Evolutionary conservation across 2,113 vertebrate genomes (phyloP).

Genomic region (Hypocryptadius cinnamomeus): DNA sequence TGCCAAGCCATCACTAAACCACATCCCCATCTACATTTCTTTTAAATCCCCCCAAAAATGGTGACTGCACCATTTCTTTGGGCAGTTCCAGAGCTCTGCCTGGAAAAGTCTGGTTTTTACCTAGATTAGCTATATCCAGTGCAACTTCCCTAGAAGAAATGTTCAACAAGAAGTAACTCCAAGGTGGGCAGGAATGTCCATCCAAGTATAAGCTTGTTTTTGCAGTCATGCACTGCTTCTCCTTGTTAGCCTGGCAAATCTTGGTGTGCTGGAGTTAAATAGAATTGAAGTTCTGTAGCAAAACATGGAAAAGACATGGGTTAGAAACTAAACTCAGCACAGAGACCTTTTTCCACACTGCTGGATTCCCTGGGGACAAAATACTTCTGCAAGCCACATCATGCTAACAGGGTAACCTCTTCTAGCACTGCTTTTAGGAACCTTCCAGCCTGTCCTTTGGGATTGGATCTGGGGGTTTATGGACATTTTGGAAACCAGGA

Average conservation of each 20-base stretch:
- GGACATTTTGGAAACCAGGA: not conserved
- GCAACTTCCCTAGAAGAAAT: not conserved
- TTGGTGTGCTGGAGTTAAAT: not conserved
- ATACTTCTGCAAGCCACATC: not conserved
- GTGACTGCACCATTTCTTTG: not conserved
- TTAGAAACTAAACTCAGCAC: not conserved
- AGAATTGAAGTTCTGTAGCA: not conserved
- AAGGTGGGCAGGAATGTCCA: not conserved
- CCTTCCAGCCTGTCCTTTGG: not conserved
- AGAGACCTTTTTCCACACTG: not conserved
- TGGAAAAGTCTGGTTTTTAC: not conserved
- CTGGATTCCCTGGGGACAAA: not conserved
- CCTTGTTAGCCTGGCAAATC: accelerated
- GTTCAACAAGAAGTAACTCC: not conserved
- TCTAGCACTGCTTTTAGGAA: not conserved
- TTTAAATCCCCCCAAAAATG: not conserved
- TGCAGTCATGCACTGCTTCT: not conserved
- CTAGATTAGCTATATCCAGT: not conserved
- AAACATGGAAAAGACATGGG: accelerated
- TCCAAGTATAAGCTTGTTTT: not conserved
- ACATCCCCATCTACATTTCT: too few species aligned
- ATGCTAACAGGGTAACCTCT: not conserved
- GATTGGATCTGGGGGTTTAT: not conserved
- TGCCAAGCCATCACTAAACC: not conserved
- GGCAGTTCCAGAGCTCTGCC: not conserved